Conservation (phyloP, 2,888 invertebrate species). For the Nowickia ferox region DNA sequence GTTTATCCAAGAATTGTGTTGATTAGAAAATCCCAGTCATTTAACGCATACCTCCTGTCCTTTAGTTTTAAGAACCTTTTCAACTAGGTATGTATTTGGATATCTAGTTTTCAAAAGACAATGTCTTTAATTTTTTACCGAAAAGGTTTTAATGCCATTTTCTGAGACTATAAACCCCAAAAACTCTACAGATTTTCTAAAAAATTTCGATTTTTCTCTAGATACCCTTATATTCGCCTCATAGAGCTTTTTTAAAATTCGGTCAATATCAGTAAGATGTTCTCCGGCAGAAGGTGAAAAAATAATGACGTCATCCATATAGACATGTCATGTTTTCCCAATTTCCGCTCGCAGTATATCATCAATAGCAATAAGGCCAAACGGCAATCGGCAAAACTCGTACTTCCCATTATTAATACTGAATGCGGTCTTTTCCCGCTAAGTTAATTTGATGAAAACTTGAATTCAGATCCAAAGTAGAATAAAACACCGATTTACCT, state of each 20-base stretch:
- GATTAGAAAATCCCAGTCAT: too few relatives aligned
- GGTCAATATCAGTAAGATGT: constrained; percentile 51
- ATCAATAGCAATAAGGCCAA: neutral
- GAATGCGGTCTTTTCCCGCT: constrained; percentile 52
- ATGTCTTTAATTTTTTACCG: constrained; percentile 50
- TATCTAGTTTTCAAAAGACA: too few relatives aligned
- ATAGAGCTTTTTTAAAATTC: constrained; percentile 46
- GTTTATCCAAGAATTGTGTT: too few relatives aligned
- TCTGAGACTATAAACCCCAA: constrained; percentile 30
- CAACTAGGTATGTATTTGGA: too few relatives aligned
- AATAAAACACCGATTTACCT: constrained; percentile 27
- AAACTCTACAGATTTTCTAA: constrained; percentile 22
- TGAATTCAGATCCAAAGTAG: constrained; percentile 47
- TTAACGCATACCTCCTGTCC: too few relatives aligned
- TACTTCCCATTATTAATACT: constrained; percentile 77
- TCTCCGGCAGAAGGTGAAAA: constrained; percentile 47
- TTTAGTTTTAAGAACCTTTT: too few relatives aligned
- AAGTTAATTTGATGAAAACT: constrained; percentile 52
- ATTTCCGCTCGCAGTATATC: constrained; percentile 67
- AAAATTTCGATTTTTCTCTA: constrained; percentile 42
- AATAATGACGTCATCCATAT: constrained; percentile 69
- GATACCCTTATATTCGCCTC: constrained; percentile 19
- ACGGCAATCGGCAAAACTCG: constrained; percentile 75
- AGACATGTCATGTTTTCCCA: constrained; percentile 67
- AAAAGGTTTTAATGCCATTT: constrained; percentile 42